A percentile compares a stretch with the other conserved stretches of the same genome.
Conservation (phyloP, 2,888 invertebrate genomes). For the Phyto melanocephala region DNA sequence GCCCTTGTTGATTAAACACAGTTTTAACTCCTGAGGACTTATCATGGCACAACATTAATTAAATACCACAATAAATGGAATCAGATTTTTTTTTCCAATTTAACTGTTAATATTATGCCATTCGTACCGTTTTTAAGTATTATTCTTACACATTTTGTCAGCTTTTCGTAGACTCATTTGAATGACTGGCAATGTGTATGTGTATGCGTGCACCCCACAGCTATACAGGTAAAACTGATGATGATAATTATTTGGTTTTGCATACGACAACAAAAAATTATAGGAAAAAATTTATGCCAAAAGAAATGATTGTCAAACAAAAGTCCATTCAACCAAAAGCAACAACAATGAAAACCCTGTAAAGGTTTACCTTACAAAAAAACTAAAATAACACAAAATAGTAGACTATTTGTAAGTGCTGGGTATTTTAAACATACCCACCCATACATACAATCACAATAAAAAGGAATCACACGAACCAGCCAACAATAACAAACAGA, state of each 20-base stretch:
- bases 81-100: constrained; percentile 10
- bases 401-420: neutral
- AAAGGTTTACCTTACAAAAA: constrained; percentile 14
- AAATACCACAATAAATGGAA: constrained; percentile 40
- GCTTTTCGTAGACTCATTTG: constrained; percentile 10
- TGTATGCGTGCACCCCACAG: neutral
- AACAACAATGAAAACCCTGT: neutral
- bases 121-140: neutral
- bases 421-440: neutral
- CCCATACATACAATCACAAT: neutral
- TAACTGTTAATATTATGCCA: neutral
- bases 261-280: constrained; percentile 11
- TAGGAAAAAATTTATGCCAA: neutral
- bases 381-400: neutral
- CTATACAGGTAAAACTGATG: constrained; percentile 31
- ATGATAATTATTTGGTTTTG: constrained; percentile 46
- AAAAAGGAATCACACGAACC: neutral
- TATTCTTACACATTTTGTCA: neutral
- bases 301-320: neutral
- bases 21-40: too few relatives aligned
- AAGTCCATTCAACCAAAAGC: constrained; percentile 27
- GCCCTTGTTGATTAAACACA: too few relatives aligned
- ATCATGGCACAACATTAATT: constrained; percentile 31
- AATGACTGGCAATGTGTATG: constrained; percentile 11
- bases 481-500: neutral